These are phyloP conservation scores for Spilosoma lubricipeda DNA, from an alignment of 2,888 invertebrate species.

Conservation along the genomic window DNA sequence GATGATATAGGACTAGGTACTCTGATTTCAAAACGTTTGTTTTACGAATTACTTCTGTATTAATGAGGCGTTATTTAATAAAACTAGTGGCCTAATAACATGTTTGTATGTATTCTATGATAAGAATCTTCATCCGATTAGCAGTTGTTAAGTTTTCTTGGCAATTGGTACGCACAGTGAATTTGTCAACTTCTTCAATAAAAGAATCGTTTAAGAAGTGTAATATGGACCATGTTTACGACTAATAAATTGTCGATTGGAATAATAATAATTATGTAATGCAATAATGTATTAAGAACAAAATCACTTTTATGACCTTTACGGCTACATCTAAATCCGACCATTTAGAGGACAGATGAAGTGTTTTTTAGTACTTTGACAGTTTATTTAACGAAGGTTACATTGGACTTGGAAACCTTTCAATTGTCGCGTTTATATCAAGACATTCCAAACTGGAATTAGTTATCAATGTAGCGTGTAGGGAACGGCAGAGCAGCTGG, in stretches of 20 bases:
- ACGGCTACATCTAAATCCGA: conserved; percentile 13
- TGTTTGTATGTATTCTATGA: neutral
- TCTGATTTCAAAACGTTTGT: too few species aligned
- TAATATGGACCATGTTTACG: neutral
- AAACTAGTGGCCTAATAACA: too few species aligned
- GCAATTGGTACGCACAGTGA: neutral
- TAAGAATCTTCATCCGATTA: neutral
- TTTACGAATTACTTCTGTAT: too few species aligned
- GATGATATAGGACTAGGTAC: too few species aligned
- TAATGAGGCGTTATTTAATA: too few species aligned
- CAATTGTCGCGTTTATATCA: conserved; percentile 51
- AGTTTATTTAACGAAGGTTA: conserved; percentile 45
- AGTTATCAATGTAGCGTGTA: conserved; percentile 59
- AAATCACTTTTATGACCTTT: conserved; percentile 18
- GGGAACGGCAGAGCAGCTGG: conserved; percentile 56
- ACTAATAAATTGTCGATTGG: neutral
- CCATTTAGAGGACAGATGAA: conserved; percentile 21
- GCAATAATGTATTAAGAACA: neutral
- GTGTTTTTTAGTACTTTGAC: conserved; percentile 23
- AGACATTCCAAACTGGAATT: conserved; percentile 49
- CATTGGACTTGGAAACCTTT: conserved; percentile 51
- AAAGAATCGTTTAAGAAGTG: neutral
- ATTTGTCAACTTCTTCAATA: neutral
- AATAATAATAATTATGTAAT: neutral
- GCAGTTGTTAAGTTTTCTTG: neutral